Base-by-base conservation (phyloP, 1,140 invertebrate genomes). In the Araneus ventricosus region DNA sequence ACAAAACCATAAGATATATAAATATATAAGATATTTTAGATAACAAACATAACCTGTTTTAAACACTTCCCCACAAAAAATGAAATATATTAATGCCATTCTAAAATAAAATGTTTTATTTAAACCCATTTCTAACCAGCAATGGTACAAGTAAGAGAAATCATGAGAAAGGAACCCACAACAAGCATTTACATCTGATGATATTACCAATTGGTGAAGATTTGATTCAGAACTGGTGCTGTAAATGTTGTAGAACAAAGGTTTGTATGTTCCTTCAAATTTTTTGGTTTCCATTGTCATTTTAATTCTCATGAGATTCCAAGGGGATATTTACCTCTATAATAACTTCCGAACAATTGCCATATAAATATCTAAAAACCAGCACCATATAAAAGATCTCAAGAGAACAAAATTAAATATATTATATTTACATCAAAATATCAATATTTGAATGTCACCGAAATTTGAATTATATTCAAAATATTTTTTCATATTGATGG, bases 311-410 rank as follows among this genome's bases (percentile, higher is more conserved):
- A 82, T 96, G 97, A 95, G 97, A 97, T 8, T 96, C 95, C n/a
- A n/a, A 7, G 94, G 94, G n/a, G 88, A 70, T n/a, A n/a, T n/a
- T n/a, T 45, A 97, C 96, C 95, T 99, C 98, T 95, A 97, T 89
- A 98, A 95, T 93, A 95, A 10, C 97, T 97, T 14, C 98, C 98
- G 20, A 97, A 97, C 95, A 98, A 99, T 95, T 99, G 98, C 97
- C 98, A 99, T 59, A 99, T 96, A 98, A 98, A 95, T 98, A 99
- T 7, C 93, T 93, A 59, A 37, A 93, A 39, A 87, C 20, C 24
- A 8, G 20, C 6, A 27, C 0, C 3, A 63, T n/a, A 27, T 27
- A 63, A 2, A 63, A 7, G 24, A 27, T 22, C n/a, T 7, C 6
- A 63, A 4, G 6, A 24, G 0, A 57, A 57, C 20, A n/a, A 63